Conservation (phyloP, 2,797 vertebrate genomes). For the Pseudomugil gertrudae region DNA sequence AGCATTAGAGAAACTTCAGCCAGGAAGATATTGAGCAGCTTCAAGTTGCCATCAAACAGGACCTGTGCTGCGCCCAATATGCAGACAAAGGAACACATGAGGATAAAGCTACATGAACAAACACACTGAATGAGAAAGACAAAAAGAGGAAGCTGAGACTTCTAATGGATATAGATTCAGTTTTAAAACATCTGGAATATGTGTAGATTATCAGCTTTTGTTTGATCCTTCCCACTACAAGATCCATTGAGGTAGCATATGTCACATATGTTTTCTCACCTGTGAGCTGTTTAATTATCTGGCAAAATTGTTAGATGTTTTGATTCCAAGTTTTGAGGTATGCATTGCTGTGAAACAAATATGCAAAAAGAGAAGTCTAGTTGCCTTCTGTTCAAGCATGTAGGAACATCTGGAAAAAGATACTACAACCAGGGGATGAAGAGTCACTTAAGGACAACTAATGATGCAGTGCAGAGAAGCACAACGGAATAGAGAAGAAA, state of each 20-base stretch:
- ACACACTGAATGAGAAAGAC: neutral
- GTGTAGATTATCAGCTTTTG: neutral
- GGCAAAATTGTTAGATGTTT: neutral
- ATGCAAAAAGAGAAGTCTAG: neutral
- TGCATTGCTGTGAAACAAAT: neutral
- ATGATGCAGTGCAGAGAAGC: neutral
- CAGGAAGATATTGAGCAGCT: neutral
- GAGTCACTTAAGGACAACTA: neutral
- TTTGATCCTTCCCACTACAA: neutral
- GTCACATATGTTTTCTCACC: neutral
- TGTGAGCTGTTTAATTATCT: neutral
- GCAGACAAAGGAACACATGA: neutral
- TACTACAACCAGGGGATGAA: neutral
- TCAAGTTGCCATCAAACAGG: neutral
- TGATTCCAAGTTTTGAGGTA: neutral
- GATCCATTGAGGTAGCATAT: neutral
- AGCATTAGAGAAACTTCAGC: neutral
- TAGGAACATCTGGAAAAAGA: neutral
- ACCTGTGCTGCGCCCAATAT: neutral
- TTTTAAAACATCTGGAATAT: conserved; percentile 6
- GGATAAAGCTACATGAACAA: neutral
- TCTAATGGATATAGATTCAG: neutral
- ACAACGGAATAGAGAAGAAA: neutral
- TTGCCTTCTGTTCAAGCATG: neutral
- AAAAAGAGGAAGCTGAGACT: conserved; percentile 1